These are phyloP conservation scores for Candidula unifasciata DNA, from an alignment of 2,888 invertebrate genomes.

Conservation along the genomic window DNA sequence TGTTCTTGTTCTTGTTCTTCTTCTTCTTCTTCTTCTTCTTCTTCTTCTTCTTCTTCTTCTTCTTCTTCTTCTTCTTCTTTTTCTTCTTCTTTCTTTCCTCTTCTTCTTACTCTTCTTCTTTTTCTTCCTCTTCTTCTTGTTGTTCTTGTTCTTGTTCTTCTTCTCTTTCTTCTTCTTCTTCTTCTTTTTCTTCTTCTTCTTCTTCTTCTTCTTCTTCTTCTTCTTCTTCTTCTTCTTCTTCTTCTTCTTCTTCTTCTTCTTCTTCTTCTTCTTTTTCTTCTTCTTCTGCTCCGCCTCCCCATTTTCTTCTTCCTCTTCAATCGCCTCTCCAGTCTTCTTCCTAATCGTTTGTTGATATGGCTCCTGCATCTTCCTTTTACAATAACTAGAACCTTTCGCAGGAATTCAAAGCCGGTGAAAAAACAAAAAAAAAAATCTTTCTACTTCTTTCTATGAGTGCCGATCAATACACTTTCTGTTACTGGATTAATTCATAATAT, in stretches of 20 bases:
- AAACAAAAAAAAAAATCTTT: no score
- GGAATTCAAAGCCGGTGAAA: no score
- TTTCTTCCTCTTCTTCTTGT: slow-evolving; percentile 40
- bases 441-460: no score
- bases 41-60: slow-evolving; percentile 3
- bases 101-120: slow-evolving; percentile 45
- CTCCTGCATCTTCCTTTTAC: no score
- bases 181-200: slow-evolving; percentile 31
- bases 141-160: slow-evolving; percentile 43
- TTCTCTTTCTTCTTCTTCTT: slow-evolving; percentile 44
- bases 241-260: neutral
- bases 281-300: neutral
- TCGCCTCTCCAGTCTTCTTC: no score
- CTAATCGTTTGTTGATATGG: no score
- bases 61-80: slow-evolving; percentile 32
- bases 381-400: no score
- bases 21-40: no score
- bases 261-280: neutral
- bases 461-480: no score
- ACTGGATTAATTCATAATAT: no score
- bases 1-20: no score
- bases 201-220: neutral
- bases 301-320: no score
- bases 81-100: slow-evolving; percentile 37
- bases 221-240: neutral